Percentiles rank a stretch among this genome's conserved stretches.
These are phyloP conservation scores for Ctena decussata DNA, from an alignment of 2,888 invertebrate genomes.

Conservation along the genomic window DNA sequence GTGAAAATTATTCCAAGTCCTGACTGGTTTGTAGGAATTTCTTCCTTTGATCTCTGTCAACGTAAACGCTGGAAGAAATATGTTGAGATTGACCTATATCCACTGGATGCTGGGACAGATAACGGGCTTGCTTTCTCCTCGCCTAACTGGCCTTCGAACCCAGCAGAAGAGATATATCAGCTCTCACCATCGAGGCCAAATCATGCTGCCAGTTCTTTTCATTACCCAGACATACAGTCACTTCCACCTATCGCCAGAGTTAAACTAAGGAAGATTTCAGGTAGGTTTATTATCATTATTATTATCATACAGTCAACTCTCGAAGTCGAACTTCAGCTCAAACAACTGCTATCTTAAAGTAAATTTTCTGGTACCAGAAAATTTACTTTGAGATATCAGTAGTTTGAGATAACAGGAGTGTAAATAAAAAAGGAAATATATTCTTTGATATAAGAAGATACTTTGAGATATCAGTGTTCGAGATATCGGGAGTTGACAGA, in stretches of 20 bases:
- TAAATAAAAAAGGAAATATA: too few species aligned
- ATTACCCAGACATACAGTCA: slow-evolving; percentile 95
- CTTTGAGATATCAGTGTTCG: too few species aligned
- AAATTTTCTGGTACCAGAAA: too few species aligned
- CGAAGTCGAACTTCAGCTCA: too few species aligned
- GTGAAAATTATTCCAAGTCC: slow-evolving; percentile 97
- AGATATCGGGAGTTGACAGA: too few species aligned
- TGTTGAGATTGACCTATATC: slow-evolving; percentile 96
- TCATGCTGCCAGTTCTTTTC: slow-evolving; percentile 97
- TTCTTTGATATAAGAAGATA: too few species aligned
- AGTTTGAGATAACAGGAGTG: too few species aligned
- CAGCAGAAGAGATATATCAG: slow-evolving; percentile 95
- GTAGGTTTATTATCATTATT: too few species aligned
- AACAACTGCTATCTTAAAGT: too few species aligned
- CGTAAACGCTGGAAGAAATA: slow-evolving; percentile 97
- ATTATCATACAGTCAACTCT: too few species aligned
- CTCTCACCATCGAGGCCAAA: slow-evolving; percentile 96
- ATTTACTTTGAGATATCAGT: too few species aligned
- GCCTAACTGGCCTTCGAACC: slow-evolving; percentile 98
- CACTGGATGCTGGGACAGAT: slow-evolving; percentile 97
- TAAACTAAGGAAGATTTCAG: slow-evolving; percentile 84
- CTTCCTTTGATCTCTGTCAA: slow-evolving; percentile 96
- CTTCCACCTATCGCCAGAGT: slow-evolving; percentile 96
- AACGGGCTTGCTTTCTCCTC: slow-evolving; percentile 98
- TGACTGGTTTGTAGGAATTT: slow-evolving; percentile 97